Conservation (phyloP, 37 sponge, comb jelly and placozoan species). For the Halisarca cf. caerulea region DNA sequence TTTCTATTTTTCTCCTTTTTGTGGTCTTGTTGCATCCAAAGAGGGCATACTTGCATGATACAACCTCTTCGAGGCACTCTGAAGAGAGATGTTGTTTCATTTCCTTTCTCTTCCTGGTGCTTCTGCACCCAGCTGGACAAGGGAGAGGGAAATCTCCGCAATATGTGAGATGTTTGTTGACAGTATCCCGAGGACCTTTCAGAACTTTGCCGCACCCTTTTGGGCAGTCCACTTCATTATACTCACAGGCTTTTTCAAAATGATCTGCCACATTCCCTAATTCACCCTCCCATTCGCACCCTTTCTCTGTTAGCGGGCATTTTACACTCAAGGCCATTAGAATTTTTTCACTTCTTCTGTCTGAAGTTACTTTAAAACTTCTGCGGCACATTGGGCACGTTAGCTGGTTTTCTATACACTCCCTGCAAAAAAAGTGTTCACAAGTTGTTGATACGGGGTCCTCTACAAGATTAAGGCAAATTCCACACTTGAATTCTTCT, state of each 20-base stretch:
- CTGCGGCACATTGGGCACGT: background rate
- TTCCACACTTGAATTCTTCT: slow-evolving; percentile 1
- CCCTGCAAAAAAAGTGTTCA: background rate
- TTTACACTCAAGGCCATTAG: slow-evolving; percentile 31
- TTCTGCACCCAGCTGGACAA: slow-evolving; percentile 7
- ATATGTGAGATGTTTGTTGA: too few relatives aligned
- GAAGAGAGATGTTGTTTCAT: background rate
- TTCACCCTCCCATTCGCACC: slow-evolving; percentile 55
- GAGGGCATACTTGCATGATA: background rate
- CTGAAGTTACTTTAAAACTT: slow-evolving; percentile 28
- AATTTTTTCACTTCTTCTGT: slow-evolving; percentile 29
- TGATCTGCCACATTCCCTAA: slow-evolving; percentile 28
- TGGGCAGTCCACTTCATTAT: slow-evolving; percentile 19
- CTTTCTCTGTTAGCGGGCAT: slow-evolving; percentile 39
- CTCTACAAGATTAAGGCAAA: background rate
- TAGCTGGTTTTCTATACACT: background rate
- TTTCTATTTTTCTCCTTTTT: background rate
- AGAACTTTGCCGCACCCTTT: background rate
- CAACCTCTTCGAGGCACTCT: background rate
- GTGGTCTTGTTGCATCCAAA: background rate
- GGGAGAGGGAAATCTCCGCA: background rate
- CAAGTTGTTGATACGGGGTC: slow-evolving; percentile 10
- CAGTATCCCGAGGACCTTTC: too few relatives aligned
- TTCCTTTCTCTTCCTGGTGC: background rate
- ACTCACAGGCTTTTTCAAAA: slow-evolving; percentile 34